A percentile compares a stretch with the other conserved stretches of the same genome.
Evolutionary conservation across 2,888 invertebrate species (phyloP).

Genomic region (Lasioglossum vierecki): DNA sequence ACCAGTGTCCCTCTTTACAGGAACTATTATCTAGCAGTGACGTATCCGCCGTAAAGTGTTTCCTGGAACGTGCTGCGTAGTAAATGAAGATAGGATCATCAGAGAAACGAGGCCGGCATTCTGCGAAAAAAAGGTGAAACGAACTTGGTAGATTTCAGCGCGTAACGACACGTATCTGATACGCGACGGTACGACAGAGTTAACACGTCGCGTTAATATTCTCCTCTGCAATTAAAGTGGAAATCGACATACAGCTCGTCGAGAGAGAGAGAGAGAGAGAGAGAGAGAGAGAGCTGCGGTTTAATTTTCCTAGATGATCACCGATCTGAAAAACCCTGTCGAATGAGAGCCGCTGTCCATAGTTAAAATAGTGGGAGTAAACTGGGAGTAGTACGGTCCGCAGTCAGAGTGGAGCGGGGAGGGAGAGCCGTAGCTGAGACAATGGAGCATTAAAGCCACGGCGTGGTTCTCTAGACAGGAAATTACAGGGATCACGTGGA

Average conservation of each 20-base stretch:
- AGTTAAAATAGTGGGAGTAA: conserved; percentile 81
- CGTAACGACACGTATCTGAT: background rate
- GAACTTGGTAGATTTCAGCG: background rate
- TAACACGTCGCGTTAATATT: conserved; percentile 27
- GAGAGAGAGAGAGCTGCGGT: background rate
- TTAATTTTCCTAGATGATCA: background rate
- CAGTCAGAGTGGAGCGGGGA: conserved; percentile 66
- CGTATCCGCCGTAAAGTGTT: conserved; percentile 54
- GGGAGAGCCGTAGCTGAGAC: conserved; percentile 76
- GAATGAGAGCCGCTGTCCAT: conserved; percentile 79
- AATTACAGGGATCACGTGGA: conserved; percentile 84
- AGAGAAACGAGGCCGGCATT: conserved; percentile 52
- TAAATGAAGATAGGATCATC: conserved; percentile 58
- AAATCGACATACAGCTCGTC: background rate
- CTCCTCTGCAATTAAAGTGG: conserved; percentile 35
- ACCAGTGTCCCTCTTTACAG: conserved; percentile 28
- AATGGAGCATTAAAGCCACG: conserved; percentile 83
- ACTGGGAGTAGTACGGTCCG: conserved; percentile 74
- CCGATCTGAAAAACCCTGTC: background rate
- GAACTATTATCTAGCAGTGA: conserved; percentile 41
- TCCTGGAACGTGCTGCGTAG: conserved; percentile 58
- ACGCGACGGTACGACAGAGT: background rate
- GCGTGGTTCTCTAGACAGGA: conserved; percentile 83
- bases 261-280: background rate
- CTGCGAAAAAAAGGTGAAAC: background rate